Evolutionary conservation across 2,797 vertebrate species (phyloP).

Genomic region (Cossypha niveicapilla): DNA sequence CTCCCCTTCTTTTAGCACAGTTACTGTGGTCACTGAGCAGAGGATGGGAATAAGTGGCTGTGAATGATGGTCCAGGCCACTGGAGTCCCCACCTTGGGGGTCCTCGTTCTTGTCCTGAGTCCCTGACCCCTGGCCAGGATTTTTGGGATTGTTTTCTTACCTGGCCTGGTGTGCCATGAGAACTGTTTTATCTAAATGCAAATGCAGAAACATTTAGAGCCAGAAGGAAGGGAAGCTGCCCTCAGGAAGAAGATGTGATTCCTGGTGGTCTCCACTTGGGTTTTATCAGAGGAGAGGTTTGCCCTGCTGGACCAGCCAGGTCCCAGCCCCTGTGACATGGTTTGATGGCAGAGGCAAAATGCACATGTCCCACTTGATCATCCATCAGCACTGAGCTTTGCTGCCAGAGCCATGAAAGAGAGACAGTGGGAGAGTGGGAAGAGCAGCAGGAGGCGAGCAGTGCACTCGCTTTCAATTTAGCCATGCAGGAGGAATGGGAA

Average conservation of each 20-base stretch:
- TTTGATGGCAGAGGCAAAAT: neutral
- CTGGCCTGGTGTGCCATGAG: neutral
- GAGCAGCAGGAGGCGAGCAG: neutral
- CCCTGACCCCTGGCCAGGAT: neutral
- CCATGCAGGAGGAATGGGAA: neutral
- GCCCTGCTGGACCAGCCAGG: neutral
- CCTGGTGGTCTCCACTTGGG: neutral
- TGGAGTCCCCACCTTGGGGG: too few species aligned
- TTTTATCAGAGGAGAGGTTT: neutral
- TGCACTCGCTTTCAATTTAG: neutral
- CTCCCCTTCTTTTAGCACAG: neutral
- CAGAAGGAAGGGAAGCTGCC: neutral
- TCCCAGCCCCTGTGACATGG: rapidly evolving
- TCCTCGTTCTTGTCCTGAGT: neutral
- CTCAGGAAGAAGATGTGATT: neutral
- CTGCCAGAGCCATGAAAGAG: neutral
- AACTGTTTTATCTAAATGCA: neutral
- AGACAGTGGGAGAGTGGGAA: neutral
- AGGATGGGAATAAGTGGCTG: neutral
- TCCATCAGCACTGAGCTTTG: neutral
- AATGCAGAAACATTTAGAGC: neutral
- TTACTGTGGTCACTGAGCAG: neutral
- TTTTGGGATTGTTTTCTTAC: neutral
- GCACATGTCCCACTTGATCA: neutral
- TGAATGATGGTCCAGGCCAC: neutral